Evolutionary conservation across 1,140 invertebrate genomes (phyloP).

Genomic region (Probaryconus sp.): DNA sequence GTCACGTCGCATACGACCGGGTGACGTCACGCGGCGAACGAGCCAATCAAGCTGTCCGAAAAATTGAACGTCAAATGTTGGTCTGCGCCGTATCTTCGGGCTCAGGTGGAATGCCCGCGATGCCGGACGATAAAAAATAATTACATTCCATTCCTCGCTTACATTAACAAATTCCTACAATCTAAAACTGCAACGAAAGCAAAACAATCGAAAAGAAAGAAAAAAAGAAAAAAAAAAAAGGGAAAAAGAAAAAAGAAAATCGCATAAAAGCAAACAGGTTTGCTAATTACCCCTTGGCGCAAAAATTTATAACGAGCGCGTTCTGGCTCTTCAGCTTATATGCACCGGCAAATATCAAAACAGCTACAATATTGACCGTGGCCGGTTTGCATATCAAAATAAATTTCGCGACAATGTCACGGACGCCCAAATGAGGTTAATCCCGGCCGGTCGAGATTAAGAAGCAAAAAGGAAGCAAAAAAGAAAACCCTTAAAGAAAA

Average conservation of each 20-base stretch:
- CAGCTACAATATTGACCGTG: not conserved
- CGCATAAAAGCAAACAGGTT: slow-evolving; percentile 9
- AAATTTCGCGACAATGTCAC: slow-evolving; percentile 13
- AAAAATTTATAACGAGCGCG: slow-evolving; percentile 5
- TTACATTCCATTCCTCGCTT: slow-evolving; percentile 16
- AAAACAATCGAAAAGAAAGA: slow-evolving; percentile 14
- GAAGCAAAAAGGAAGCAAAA: no score
- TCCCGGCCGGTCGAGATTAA: no score
- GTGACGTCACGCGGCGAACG: no score
- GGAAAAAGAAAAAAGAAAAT: not conserved
- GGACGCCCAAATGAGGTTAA: no score
- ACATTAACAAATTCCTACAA: slow-evolving; percentile 25
- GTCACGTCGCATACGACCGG: no score
- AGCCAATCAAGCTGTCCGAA: no score
- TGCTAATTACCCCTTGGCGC: slow-evolving; percentile 7
- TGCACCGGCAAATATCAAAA: not conserved
- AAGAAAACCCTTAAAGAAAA: no score
- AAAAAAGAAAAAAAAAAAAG: not conserved
- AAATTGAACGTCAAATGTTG: no score
- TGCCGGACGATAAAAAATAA: slow-evolving; percentile 13
- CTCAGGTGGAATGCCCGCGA: slow-evolving; percentile 1
- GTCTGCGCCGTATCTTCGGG: not conserved
- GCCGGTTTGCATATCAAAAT: not conserved
- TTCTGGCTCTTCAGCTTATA: no score
- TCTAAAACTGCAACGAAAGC: not conserved